Percentiles rank a stretch among this genome's conserved stretches.
Conservation (phyloP, 2,797 vertebrate species). For the Anguilla marmorata region DNA sequence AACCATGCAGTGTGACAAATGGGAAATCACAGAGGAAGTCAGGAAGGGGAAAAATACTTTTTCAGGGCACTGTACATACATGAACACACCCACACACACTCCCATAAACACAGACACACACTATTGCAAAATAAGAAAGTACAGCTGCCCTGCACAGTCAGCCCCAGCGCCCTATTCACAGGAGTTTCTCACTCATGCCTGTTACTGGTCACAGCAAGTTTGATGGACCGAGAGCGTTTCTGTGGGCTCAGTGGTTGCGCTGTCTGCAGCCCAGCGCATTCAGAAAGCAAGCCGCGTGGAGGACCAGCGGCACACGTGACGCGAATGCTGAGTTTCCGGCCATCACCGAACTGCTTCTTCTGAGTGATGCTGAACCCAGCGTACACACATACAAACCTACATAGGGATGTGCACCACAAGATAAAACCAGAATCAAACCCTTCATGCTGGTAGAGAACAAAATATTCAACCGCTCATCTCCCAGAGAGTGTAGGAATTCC, state of each 20-base stretch:
- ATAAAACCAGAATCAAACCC: background rate
- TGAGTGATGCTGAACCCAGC: background rate
- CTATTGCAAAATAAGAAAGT: background rate
- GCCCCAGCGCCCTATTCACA: background rate
- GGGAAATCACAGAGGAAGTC: too few relatives aligned
- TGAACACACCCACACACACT: background rate
- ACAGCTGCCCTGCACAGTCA: background rate
- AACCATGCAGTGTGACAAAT: too few relatives aligned
- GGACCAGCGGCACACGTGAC: conserved; percentile 6
- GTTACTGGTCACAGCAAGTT: conserved; percentile 19
- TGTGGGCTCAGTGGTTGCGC: conserved; percentile 31
- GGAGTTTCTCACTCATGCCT: conserved; percentile 24
- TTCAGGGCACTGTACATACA: too few relatives aligned
- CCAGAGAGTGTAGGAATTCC: background rate
- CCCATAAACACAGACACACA: background rate
- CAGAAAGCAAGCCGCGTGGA: background rate
- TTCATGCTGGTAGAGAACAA: background rate
- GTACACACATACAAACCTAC: background rate
- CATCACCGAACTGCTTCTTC: background rate
- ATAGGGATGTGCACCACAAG: background rate
- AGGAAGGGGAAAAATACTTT: too few relatives aligned
- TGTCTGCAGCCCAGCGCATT: conserved; percentile 5
- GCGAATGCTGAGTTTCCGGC: conserved; percentile 13
- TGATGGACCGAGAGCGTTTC: conserved; percentile 21
- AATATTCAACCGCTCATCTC: background rate